A percentile compares a stretch with the other conserved stretches of the same genome.
These are phyloP conservation scores for Drosophila kokeensis DNA, from an alignment of 2,888 invertebrate species.

Conservation along the genomic window DNA sequence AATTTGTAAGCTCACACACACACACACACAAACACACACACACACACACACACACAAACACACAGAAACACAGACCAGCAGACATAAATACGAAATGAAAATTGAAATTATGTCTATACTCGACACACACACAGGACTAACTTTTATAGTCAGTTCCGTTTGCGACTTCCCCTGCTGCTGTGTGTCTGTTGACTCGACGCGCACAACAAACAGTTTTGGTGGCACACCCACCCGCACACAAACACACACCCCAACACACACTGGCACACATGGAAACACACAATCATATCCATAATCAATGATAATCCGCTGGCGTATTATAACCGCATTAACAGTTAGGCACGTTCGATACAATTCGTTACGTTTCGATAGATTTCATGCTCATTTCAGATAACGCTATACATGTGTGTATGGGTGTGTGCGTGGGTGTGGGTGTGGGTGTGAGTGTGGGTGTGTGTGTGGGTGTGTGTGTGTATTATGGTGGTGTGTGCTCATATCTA, in stretches of 20 bases:
- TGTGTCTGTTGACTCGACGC: constrained; percentile 42
- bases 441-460: neutral
- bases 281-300: constrained; percentile 74
- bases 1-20: constrained; percentile 62
- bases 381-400: constrained; percentile 64
- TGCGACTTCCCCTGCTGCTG: constrained; percentile 5
- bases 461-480: neutral
- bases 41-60: constrained; percentile 5
- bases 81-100: constrained; percentile 76
- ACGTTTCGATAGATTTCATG: constrained; percentile 76
- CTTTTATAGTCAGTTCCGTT: constrained; percentile 43
- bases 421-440: neutral
- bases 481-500: neutral
- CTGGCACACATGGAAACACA: constrained; percentile 13
- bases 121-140: constrained; percentile 45
- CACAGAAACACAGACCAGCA: constrained; percentile 34
- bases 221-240: constrained; percentile 18
- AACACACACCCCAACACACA: constrained; percentile 6
- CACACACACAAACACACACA: constrained; percentile 29
- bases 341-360: constrained; percentile 78
- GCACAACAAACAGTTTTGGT: constrained; percentile 53
- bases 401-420: neutral
- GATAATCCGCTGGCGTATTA: constrained; percentile 80
- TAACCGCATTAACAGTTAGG: constrained; percentile 80
- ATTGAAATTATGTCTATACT: constrained; percentile 76